A percentile compares a stretch with the other conserved stretches of the same genome.
phyloP scores from a whole-genome alignment of 2,113 vertebrate genomes.

The Caracal caracal region DNA sequence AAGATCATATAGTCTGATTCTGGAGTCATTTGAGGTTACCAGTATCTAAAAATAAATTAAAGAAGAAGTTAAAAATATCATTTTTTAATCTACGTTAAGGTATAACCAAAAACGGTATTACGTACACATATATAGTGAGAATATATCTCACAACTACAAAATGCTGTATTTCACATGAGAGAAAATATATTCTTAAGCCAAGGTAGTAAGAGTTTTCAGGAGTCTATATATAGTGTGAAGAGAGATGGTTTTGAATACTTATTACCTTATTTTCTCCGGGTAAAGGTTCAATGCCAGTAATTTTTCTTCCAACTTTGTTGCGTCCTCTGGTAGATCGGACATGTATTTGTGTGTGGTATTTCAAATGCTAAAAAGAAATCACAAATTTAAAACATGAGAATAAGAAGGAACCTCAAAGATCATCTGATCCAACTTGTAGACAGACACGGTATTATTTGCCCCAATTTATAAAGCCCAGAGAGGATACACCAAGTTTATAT shows the following conservation, averaged over 20 bases:
- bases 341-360: slow-evolving; percentile 99
- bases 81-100: slow-evolving; percentile 37
- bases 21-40: slow-evolving; percentile 98
- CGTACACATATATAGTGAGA: neutral
- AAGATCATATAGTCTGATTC: slow-evolving; percentile 97
- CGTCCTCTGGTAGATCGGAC: slow-evolving; percentile 97
- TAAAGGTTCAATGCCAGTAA: slow-evolving; percentile 98
- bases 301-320: slow-evolving; percentile 98
- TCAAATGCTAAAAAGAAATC: slow-evolving; percentile 91
- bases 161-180: neutral
- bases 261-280: slow-evolving; percentile 98
- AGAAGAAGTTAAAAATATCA: slow-evolving; percentile 51
- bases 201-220: slow-evolving; percentile 37
- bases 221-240: neutral
- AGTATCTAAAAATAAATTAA: slow-evolving; percentile 90
- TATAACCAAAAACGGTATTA: neutral
- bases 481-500: slow-evolving; percentile 12
- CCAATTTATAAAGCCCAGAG: neutral
- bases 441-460: neutral
- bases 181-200: slow-evolving; percentile 21
- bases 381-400: slow-evolving; percentile 35
- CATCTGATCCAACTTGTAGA: neutral
- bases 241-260: slow-evolving; percentile 36
- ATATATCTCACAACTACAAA: slow-evolving; percentile 48
- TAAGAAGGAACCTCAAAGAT: slow-evolving; percentile 7